Evolutionary conservation across 2,888 invertebrate genomes (phyloP).

Genomic region (Campoletis raptor): DNA sequence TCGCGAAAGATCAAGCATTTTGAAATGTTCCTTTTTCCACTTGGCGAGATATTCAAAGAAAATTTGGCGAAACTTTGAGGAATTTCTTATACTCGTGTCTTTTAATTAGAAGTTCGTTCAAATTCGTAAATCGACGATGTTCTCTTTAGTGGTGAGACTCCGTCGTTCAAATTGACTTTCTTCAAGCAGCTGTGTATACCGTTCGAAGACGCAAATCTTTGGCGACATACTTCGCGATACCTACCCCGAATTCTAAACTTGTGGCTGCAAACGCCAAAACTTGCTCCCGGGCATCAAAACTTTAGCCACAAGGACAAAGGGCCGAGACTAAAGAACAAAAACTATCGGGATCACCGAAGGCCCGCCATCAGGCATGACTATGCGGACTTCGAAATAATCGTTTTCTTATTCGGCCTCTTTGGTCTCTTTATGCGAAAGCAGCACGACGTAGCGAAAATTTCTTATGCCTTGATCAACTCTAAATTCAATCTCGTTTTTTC

Average conservation of each 20-base stretch:
- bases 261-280: constrained; percentile 60
- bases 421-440: constrained; percentile 61
- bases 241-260: constrained; percentile 80
- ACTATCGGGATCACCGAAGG: constrained; percentile 76
- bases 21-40: background rate
- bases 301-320: constrained; percentile 76
- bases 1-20: background rate
- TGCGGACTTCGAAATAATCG: constrained; percentile 78
- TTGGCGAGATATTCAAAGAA: constrained; percentile 27
- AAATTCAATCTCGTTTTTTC: constrained; percentile 43
- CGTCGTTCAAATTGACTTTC: constrained; percentile 51
- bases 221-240: constrained; percentile 71
- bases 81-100: constrained; percentile 73
- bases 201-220: constrained; percentile 9
- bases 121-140: constrained; percentile 38
- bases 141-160: constrained; percentile 55
- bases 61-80: constrained; percentile 38
- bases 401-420: constrained; percentile 71
- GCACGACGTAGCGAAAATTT: constrained; percentile 47
- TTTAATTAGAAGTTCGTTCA: constrained; percentile 82
- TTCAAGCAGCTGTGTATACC: constrained; percentile 58
- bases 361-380: constrained; percentile 74
- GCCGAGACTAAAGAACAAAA: constrained; percentile 73
- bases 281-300: constrained; percentile 73
- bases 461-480: constrained; percentile 16